Base-by-base conservation (phyloP, 2,888 invertebrate species). In the Heteromurus nitidus region DNA sequence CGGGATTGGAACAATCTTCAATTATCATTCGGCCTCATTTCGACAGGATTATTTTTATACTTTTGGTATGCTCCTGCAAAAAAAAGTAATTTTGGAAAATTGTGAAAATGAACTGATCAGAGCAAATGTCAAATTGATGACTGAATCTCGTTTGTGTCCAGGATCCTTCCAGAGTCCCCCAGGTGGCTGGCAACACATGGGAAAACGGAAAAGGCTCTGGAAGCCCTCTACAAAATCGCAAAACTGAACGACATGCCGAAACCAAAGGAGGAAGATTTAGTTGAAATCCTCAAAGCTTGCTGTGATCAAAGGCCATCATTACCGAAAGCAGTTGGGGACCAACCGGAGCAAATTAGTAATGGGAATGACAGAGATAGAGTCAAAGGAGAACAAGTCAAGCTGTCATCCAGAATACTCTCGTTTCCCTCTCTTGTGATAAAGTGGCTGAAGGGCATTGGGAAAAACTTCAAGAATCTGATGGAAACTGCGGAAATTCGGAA, bases 161-260 rank as follows among this genome's bases (percentile, higher is more conserved):
- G 87, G 87, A 82, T 85, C 20, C 80, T 87, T 2, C 87, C 87
- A 0, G 81, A 86, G 1, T 87, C 87, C 0, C 82, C 87, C 0
- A 65, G 87, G 16, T 87, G 87, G 87, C 36, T 86, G 18, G 86
- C 86, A 1, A 82, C 85, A 0, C 73, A 83, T 16, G 86, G 84
- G 16, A 55, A 84, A 47, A 84, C 84, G 13, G 83, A 84, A 1
- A 73, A 83, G 44, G 84, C 87, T 0, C 47, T 87, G 22, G 67
- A 77, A 3, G 80, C 79, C 26, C 72, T 87, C 0, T 62, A 82
- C 18, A 58, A 58, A 28, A 82, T 87, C 0, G 87, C 87, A 26
- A 80, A 83, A 70, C 67, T 76, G 36, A 87, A 87, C 58, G 36
- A 64, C 26, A 68, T 74, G 11, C 82, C 83, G 9, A 31, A 73